Base-by-base conservation (phyloP, 2,888 invertebrate species). In the Orthonevra nobilis region DNA sequence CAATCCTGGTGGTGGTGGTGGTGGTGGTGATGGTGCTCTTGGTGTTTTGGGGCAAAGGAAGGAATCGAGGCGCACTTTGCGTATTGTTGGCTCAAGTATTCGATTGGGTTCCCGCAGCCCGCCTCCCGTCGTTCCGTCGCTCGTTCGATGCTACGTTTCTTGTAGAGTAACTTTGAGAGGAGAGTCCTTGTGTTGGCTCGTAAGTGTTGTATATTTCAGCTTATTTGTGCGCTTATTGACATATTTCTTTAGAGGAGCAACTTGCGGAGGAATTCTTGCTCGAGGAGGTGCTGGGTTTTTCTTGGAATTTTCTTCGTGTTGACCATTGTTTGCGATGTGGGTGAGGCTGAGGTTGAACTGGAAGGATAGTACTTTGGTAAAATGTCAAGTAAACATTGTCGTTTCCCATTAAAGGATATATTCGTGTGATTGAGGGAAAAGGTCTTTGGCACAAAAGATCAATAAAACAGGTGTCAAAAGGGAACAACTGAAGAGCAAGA, bases 141-240 rank as follows among this genome's bases (percentile, higher is more conserved):
- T 54, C 32, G 19, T 44, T 46, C 68, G 20, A 68, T 48, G 69
- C 50, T n/a, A n/a, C n/a, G n/a, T n/a, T n/a, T n/a, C 61, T 46
- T 20, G 14, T 1, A 64, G 2, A 32, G 68, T 40, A 70, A 63
- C 70, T 64, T 58, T 10, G 38, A 34, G 38, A 32, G 20, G 50
- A n/a, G 17, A 56, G 30, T 77, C 50, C 70, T 72, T 63, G 32
- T 72, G 58, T 26, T 14, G 69, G 32, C 48, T 34, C 46, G 28
- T 68, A 66, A 79, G 79, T 79, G 79, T 54, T 79, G 46, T 73
- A 48, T 79, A 60, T 73, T 79, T 61, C 42, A 79, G 73, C 73
- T 79, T 73, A 79, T 73, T 79, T 73, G 79, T 68, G 19, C 23
- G 73, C 79, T 79, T 73, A 79, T 79, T 79, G 79, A 73, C 79